Evolutionary conservation across 2,888 invertebrate species (phyloP).

Genomic region (Drosophila heteroneura): DNA sequence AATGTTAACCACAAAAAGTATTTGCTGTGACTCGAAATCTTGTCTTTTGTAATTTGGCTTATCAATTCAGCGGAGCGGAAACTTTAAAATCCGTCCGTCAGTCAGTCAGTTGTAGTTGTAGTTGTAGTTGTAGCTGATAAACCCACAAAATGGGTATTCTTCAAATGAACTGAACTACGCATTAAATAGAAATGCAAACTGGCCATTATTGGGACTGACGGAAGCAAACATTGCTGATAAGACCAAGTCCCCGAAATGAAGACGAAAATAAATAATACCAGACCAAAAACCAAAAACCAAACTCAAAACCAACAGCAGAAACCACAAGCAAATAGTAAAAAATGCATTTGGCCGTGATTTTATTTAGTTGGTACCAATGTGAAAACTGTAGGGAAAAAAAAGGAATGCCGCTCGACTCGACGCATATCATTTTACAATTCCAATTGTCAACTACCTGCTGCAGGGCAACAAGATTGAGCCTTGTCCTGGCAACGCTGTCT

Average conservation of each 20-base stretch:
- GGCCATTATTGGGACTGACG: conserved; percentile 49
- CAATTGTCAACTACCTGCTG: conserved; percentile 78
- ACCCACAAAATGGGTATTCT: conserved; percentile 30
- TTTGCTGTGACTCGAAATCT: conserved; percentile 7
- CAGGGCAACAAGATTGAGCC: conserved; percentile 5
- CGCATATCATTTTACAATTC: conserved; percentile 67
- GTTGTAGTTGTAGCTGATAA: conserved; percentile 38
- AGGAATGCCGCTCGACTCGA: neutral
- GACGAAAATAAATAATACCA: conserved; percentile 24
- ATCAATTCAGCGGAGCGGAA: conserved; percentile 41
- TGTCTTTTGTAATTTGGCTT: conserved; percentile 27
- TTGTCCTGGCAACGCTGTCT: conserved; percentile 4
- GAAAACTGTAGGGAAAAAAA: conserved; percentile 10
- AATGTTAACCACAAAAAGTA: neutral
- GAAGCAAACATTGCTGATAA: conserved; percentile 74
- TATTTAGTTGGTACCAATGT: conserved; percentile 32
- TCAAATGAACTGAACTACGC: conserved; percentile 21
- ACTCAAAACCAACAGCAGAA: conserved; percentile 39
- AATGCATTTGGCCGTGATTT: conserved; percentile 53
- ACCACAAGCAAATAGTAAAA: conserved; percentile 67
- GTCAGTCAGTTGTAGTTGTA: neutral
- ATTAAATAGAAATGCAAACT: conserved; percentile 57
- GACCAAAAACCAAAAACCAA: conserved; percentile 11
- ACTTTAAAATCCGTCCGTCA: conserved; percentile 38
- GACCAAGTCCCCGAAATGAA: conserved; percentile 28